Evolutionary conservation across 1,140 invertebrate genomes (phyloP), one percentile per base, ranked within the genome.

Genomic region (Nasonia giraulti): DNA sequence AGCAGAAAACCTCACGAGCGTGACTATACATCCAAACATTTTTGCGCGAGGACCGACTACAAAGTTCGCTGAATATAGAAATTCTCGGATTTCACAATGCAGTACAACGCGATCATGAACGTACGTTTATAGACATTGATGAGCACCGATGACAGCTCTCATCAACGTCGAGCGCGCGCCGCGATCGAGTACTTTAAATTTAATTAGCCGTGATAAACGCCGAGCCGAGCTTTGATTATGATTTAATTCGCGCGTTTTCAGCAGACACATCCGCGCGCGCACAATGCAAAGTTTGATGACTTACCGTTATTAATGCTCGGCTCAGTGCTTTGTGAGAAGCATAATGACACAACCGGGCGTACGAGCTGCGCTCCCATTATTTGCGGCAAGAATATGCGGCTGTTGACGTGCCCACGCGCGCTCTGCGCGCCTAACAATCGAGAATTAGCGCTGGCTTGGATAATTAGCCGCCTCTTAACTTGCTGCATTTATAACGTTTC

Each of bases 211-310:
- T 7, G 55, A 14, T 20, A 62, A n/a, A 62, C 55, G 55, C 55
- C 5, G 55, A n/a, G 2, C 20, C 7, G 17, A 62, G 55, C 2
- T 62, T 62, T 62, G 1, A 17, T n/a, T 62, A 62, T 62, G 7
- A 62, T 62, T n/a, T 62, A 20, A 62, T 62, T 20, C 20, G 20
- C 55, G 0, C n/a, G 20, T 31, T 71, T 12, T 71, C 23, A 11
- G 47, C 12, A 78, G 14, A 62, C 40, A 78, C 62, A 44, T 44
- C 40, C 6, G n/a, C 40, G 10, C 20, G 6, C 11, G 23, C 23
- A 27, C 47, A 47, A 76, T 47, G 74, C 20, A 76, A 76, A 76
- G n/a, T 76, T 76, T 76, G 40, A 76, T 47, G 40, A 76, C 47
- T 47, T 47, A 23, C 23, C 3, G 74, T 76, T 76, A 76, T 76